phyloP scores from a whole-genome alignment of 2,113 vertebrate species.

The Dinomys branickii region DNA sequence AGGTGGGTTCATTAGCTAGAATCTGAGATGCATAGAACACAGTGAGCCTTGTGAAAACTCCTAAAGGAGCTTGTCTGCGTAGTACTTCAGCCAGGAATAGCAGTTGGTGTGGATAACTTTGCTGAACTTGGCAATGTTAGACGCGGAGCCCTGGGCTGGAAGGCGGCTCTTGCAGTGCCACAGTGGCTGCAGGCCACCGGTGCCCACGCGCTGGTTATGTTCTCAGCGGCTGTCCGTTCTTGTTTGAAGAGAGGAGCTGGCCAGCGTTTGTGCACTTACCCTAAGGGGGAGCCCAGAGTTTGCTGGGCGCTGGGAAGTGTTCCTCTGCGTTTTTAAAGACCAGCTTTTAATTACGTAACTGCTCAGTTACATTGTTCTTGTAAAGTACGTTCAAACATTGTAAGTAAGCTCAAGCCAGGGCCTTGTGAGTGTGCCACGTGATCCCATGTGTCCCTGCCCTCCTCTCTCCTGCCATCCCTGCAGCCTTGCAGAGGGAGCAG shows the following conservation, averaged over 20 bases:
- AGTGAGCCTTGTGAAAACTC: not conserved
- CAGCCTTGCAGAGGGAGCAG: not conserved
- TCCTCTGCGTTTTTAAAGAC: not conserved
- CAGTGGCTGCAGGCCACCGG: not conserved
- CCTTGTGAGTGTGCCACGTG: too few relatives aligned
- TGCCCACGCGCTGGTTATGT: not conserved
- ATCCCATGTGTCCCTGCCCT: not conserved
- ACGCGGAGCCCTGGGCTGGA: not conserved
- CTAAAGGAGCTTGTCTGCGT: not conserved
- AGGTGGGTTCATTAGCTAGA: not conserved
- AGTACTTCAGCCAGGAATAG: not conserved
- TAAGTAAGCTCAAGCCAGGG: not conserved
- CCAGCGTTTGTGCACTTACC: not conserved
- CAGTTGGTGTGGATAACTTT: slow-evolving; percentile 14
- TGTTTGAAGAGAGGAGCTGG: not conserved
- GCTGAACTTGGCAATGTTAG: not conserved
- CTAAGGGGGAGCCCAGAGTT: not conserved
- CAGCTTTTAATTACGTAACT: not conserved
- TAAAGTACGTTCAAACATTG: not conserved
- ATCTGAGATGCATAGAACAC: not conserved
- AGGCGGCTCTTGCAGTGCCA: not conserved
- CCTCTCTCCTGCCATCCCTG: fast-evolving
- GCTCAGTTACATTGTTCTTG: not conserved
- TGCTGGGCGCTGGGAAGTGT: not conserved
- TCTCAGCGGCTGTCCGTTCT: not conserved